A percentile compares a stretch with the other conserved stretches of the same genome.
Conservation (phyloP, 2,797 vertebrate genomes). For the Mormyrus hasselquistii region DNA sequence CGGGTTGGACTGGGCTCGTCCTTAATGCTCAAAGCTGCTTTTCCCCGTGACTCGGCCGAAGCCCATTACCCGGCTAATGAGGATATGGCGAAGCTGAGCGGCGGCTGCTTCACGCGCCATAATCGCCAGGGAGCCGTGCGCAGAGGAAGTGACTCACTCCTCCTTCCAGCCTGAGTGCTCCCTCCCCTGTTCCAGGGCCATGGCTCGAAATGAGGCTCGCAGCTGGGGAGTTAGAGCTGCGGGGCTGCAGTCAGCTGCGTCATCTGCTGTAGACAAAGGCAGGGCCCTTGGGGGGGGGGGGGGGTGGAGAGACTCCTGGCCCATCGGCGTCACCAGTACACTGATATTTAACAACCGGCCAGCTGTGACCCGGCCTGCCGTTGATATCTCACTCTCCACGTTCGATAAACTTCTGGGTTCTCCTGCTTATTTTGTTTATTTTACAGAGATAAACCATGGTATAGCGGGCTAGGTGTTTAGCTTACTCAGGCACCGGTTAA, state of each 20-base stretch:
- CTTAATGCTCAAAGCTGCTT: neutral
- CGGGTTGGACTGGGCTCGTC: neutral
- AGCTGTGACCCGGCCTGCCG: neutral
- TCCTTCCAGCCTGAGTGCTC: slow-evolving; percentile 19
- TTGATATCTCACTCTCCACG: neutral
- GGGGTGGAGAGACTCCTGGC: neutral
- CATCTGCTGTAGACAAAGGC: slow-evolving; percentile 11
- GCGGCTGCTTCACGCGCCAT: neutral
- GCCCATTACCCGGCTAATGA: neutral
- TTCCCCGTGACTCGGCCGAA: neutral
- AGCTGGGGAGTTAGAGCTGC: slow-evolving; percentile 21
- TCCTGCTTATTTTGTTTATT: neutral
- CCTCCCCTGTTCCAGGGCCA: neutral
- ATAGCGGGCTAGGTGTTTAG: neutral
- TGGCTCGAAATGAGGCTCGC: slow-evolving; percentile 5
- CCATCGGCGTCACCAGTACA: neutral
- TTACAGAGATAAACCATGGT: neutral
- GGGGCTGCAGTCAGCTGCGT: neutral
- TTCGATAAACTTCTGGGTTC: neutral
- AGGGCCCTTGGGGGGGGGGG: too few relatives aligned
- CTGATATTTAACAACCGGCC: neutral
- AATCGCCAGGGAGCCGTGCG: neutral
- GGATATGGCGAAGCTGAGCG: neutral
- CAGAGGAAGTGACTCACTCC: slow-evolving; percentile 37
- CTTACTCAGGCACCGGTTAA: neutral